Conservation (phyloP, 2,113 vertebrate genomes). For the Pheucticus melanocephalus region DNA sequence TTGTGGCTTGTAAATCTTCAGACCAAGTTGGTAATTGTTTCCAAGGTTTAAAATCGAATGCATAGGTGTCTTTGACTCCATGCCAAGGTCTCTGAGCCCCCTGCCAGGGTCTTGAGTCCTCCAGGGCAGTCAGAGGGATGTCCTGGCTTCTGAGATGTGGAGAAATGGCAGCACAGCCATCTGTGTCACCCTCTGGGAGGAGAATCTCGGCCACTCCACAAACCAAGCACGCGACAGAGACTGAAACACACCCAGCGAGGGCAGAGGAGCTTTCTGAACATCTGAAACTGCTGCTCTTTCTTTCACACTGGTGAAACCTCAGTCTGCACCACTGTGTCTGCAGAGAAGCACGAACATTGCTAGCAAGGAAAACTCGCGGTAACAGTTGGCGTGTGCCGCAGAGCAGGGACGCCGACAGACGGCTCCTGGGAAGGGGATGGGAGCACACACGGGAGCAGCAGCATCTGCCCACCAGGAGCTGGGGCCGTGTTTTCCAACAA, state of each 20-base stretch:
- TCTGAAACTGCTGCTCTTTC: background rate
- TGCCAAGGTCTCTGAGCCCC: no score
- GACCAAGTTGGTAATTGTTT: no score
- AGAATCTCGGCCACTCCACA: background rate
- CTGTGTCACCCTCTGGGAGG: background rate
- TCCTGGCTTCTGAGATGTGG: background rate
- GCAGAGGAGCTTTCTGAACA: background rate
- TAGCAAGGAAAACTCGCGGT: background rate
- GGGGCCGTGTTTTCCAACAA: background rate
- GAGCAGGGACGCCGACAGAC: background rate
- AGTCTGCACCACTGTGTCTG: background rate
- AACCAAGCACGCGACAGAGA: background rate
- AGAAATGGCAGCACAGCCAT: background rate
- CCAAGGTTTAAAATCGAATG: no score
- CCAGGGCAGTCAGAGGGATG: no score
- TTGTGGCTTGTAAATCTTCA: no score
- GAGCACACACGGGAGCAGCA: background rate
- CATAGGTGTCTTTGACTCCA: no score
- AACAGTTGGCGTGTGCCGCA: background rate
- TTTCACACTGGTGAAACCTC: background rate
- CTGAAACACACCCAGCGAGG: fast-evolving
- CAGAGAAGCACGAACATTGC: background rate
- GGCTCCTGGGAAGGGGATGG: background rate
- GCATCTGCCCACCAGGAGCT: background rate
- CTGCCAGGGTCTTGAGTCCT: no score